phyloP scores from a whole-genome alignment of 2,113 vertebrate genomes.

The Aythya baeri region DNA sequence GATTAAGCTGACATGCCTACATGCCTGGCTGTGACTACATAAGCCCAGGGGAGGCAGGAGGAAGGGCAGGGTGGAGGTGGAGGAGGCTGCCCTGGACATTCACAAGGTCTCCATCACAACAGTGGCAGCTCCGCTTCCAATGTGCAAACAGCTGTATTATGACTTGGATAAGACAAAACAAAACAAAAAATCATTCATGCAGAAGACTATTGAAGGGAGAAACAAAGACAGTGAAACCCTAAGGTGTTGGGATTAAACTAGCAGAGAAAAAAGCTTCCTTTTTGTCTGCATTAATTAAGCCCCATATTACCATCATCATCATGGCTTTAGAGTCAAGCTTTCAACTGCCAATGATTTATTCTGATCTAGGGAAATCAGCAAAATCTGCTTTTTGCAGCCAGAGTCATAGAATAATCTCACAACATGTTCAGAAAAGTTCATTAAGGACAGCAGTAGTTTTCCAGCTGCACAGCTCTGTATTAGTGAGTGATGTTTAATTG shows the following conservation, averaged over 20 bases:
- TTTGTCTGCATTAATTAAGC: constrained; percentile 18
- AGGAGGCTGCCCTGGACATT: background rate
- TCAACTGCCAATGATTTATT: constrained; percentile 20
- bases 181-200: background rate
- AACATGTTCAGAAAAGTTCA: background rate
- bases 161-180: background rate
- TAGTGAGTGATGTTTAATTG: constrained; percentile 1
- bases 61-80: background rate
- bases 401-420: background rate
- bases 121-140: background rate
- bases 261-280: constrained; percentile 1
- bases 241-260: constrained; percentile 37
- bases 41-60: background rate
- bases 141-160: background rate
- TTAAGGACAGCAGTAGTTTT: background rate
- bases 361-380: constrained; percentile 45
- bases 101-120: background rate
- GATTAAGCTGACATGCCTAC: background rate
- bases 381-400: constrained; percentile 28
- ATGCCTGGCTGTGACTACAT: background rate
- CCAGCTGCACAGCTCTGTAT: background rate
- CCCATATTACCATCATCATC: background rate
- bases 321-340: constrained; percentile 20
- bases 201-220: constrained; percentile 10
- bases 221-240: background rate